These are phyloP conservation scores for Aleiodes testaceus DNA, from an alignment of 2,888 invertebrate species.

Conservation along the genomic window DNA sequence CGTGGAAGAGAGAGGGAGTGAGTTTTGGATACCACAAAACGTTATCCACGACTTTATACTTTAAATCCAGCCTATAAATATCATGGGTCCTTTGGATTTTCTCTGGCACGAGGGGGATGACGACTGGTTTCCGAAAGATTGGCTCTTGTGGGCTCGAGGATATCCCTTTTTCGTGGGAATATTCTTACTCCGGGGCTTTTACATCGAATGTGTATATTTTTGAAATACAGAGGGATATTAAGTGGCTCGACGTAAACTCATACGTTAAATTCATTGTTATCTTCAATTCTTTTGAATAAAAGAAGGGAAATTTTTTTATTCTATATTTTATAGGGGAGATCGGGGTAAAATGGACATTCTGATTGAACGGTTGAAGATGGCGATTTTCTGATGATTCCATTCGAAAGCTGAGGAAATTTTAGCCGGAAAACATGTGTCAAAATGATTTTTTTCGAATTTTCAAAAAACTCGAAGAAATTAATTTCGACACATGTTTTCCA, in stretches of 20 bases:
- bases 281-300: not conserved
- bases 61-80: conserved; percentile 73
- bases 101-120: not conserved
- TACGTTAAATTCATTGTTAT: not conserved
- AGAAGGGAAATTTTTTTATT: too few relatives aligned
- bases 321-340: too few relatives aligned
- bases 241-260: not conserved
- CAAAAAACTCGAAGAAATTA: too few relatives aligned
- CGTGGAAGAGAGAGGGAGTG: not conserved
- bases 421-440: too few relatives aligned
- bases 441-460: too few relatives aligned
- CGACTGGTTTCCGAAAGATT: conserved; percentile 71
- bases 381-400: too few relatives aligned
- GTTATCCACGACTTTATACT: conserved; percentile 69
- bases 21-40: conserved; percentile 32
- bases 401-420: too few relatives aligned
- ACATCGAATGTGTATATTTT: conserved; percentile 65
- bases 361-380: too few relatives aligned
- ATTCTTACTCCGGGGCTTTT: conserved; percentile 58
- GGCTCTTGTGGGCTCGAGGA: conserved; percentile 64
- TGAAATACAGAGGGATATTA: not conserved
- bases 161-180: conserved; percentile 28
- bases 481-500: too few relatives aligned
- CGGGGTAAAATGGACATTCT: too few relatives aligned
- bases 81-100: conserved; percentile 71